Evolutionary conservation across 2,888 invertebrate species (phyloP), one percentile per base, ranked within the genome.

Genomic region (Choreutis nemorana): DNA sequence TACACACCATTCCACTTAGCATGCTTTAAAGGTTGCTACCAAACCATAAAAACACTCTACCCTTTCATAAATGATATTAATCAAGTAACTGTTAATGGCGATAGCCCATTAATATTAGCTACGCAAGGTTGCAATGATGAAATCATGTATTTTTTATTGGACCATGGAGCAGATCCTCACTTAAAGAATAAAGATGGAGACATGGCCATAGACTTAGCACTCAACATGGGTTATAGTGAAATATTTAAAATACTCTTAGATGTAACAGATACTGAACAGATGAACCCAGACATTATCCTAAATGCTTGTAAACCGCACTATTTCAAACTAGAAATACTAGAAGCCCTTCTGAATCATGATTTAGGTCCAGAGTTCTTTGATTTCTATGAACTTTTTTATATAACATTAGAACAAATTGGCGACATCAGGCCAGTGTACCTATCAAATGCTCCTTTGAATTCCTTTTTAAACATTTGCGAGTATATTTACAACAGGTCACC

Each of bases 1-100:
- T 66, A 64, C 26, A 66, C 72, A 33, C 59, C 80, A 25, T 67
- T 80, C 28, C 77, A 80, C 41, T 55, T 78, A 39, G 78, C 79
- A 24, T 73, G 75, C 33, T 61, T 56, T 30, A 66, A 63, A 42
- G 68, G 73, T 7, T 63, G 61, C 38, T 48, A 52, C 16, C 42
- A 63, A 33, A 55, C 60, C 27, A 59, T 78, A 2, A 35, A 51
- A 35, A 49, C 44, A 32, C 42, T 80, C 26, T 55, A 51, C 29
- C 63, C 64, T 8, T 79, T 71, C 45, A 48, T 70, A 3, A 48
- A 45, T 38, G 58, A 79, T 44, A 50, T 79, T 6, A 68, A 79
- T 42, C 53, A 64, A 36, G 37, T 46, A 5, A 60, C 66, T 15
- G 34, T 34, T 2, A 55, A 61, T 34, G 71, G 70, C 15, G 62